A percentile compares a stretch with the other conserved stretches of the same genome.
phyloP scores from a whole-genome alignment of 2,797 vertebrate genomes.

The Gorsachius magnificus region DNA sequence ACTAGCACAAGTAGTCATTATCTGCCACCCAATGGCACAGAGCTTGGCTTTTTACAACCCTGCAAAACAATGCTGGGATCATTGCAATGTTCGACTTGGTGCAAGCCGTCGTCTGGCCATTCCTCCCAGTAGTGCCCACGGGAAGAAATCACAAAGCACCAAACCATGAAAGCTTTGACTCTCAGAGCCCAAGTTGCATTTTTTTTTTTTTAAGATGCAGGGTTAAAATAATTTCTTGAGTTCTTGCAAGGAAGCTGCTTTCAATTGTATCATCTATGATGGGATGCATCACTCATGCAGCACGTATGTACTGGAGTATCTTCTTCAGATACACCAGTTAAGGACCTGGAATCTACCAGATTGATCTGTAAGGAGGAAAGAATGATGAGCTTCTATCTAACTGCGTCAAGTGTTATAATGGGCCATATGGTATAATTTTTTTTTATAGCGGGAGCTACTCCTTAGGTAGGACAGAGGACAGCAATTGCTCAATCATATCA shows the following conservation, averaged over 20 bases:
- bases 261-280: background rate
- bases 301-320: fast-evolving
- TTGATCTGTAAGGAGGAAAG: background rate
- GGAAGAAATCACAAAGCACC: background rate
- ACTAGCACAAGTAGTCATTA: background rate
- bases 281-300: background rate
- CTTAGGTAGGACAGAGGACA: background rate
- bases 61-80: background rate
- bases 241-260: background rate
- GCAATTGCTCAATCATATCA: background rate
- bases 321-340: background rate
- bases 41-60: background rate
- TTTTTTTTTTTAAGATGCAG: background rate
- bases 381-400: background rate
- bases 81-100: fast-evolving
- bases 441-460: background rate
- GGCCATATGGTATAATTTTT: background rate
- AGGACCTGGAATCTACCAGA: background rate
- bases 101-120: background rate
- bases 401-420: background rate
- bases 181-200: fast-evolving
- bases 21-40: background rate
- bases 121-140: background rate
- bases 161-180: background rate
- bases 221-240: background rate